These are phyloP conservation scores for Atherinosoma microstoma DNA, from an alignment of 2,797 vertebrate genomes.

Conservation along the genomic window DNA sequence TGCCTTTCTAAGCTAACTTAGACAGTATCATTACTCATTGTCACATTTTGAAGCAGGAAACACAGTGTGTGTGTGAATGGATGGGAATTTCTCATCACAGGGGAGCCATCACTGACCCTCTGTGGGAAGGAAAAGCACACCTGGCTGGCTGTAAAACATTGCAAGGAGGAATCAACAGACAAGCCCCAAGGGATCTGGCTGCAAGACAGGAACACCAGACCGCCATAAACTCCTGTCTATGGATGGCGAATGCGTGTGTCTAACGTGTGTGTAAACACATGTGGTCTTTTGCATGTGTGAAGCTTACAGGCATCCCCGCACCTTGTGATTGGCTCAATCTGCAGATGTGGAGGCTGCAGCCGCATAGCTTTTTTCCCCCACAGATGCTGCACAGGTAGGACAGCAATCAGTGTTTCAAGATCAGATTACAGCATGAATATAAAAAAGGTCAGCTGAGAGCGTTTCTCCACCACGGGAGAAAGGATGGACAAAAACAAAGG, in stretches of 20 bases:
- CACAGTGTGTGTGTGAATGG: conserved; percentile 29
- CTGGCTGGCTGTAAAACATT: conserved; percentile 35
- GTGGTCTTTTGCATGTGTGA: conserved; percentile 14
- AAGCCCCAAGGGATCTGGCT: conserved; percentile 51
- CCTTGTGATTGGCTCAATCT: conserved; percentile 18
- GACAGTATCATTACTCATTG: conserved; percentile 61
- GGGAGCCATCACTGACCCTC: conserved; percentile 44
- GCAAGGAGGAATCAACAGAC: conserved; percentile 45
- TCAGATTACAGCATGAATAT: conserved; percentile 14
- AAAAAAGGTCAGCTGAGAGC: neutral
- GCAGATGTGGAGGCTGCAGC: conserved; percentile 18
- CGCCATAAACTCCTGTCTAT: conserved; percentile 13
- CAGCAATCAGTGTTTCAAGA: conserved; percentile 16
- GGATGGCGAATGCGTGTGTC: neutral
- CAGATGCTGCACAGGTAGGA: conserved; percentile 14
- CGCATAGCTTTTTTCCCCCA: conserved; percentile 6
- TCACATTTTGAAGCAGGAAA: conserved; percentile 50
- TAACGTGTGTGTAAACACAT: conserved; percentile 2
- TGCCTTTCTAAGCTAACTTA: conserved; percentile 32
- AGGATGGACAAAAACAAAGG: neutral
- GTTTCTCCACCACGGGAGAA: neutral
- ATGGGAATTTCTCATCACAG: conserved; percentile 41
- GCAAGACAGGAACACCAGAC: conserved; percentile 19
- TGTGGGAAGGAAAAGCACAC: conserved; percentile 48
- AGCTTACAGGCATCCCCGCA: conserved; percentile 20